A percentile compares a stretch with the other conserved stretches of the same genome.
Evolutionary conservation across 2,888 invertebrate genomes (phyloP).

Genomic region (Pterobdella sp.): DNA sequence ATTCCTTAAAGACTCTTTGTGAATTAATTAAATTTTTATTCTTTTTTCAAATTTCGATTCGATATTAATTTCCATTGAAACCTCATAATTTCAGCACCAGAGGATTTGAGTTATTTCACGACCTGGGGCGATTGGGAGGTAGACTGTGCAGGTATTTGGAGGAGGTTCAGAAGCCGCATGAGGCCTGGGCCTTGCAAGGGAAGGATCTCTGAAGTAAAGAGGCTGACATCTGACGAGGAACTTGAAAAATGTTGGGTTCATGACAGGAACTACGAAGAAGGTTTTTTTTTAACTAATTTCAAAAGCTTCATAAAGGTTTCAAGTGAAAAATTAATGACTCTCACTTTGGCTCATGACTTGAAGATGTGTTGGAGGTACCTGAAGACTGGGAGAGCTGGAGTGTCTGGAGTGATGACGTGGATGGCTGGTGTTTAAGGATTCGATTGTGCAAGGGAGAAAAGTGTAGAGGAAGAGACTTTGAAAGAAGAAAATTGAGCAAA

Average conservation of each 20-base stretch:
- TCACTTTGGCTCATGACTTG: too few species aligned
- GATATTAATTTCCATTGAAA: neutral
- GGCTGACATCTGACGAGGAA: neutral
- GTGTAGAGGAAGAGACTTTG: neutral
- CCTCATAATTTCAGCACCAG: neutral
- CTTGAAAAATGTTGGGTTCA: neutral
- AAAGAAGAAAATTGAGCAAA: neutral
- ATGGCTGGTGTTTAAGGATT: neutral
- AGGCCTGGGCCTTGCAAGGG: neutral
- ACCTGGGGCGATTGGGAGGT: constrained; percentile 2
- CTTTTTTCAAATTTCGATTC: neutral
- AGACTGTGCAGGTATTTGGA: neutral
- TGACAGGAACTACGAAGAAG: neutral
- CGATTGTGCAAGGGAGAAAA: constrained; percentile 9
- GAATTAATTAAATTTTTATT: neutral
- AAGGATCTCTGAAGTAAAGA: neutral
- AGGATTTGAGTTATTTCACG: neutral
- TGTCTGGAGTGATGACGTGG: constrained; percentile 2
- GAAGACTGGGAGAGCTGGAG: constrained; percentile 24
- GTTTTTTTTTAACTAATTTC: too few species aligned
- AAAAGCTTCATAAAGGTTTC: too few species aligned
- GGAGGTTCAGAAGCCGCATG: neutral
- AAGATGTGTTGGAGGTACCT: constrained; percentile 5
- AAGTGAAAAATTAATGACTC: too few species aligned
- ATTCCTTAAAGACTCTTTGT: too few species aligned